Percentiles rank a stretch among this genome's conserved stretches.
These are phyloP conservation scores for Catostylus mosaicus DNA, from an alignment of 30 jellyfish, hydroid and myxozoan genomes.

Conservation along the genomic window DNA sequence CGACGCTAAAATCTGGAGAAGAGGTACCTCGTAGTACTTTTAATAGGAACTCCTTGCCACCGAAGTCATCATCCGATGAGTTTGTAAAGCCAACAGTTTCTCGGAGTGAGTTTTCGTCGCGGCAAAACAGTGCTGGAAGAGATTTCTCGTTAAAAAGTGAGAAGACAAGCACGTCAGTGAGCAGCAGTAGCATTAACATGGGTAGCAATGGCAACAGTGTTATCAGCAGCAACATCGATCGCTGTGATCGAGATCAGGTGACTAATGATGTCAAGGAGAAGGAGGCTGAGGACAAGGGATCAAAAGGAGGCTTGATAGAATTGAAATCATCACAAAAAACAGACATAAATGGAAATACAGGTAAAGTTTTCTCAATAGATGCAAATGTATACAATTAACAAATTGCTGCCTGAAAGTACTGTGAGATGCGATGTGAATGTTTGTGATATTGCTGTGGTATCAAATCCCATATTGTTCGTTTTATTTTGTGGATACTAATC, in stretches of 20 bases:
- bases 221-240: not conserved
- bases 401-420: no score
- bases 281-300: constrained; percentile 2
- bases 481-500: no score
- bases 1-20: constrained; percentile 32
- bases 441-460: no score
- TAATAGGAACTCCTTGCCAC: constrained; percentile 12
- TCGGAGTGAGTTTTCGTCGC: constrained; percentile 48
- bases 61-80: constrained; percentile 53
- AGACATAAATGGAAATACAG: constrained; percentile 67
- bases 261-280: constrained; percentile 2
- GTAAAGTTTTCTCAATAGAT: constrained; percentile 7
- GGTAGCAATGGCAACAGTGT: constrained; percentile 12
- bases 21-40: constrained; percentile 43
- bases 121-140: constrained; percentile 36
- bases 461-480: no score
- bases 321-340: constrained; percentile 37
- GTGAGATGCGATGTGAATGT: no score
- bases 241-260: not conserved
- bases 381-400: no score
- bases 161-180: constrained; percentile 20
- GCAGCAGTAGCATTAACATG: not conserved
- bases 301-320: constrained; percentile 34
- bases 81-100: constrained; percentile 64
- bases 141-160: constrained; percentile 37